Evolutionary conservation across 1,140 invertebrate species (phyloP), one percentile per base, ranked within the genome.

Genomic region (Tetraneura akinire): DNA sequence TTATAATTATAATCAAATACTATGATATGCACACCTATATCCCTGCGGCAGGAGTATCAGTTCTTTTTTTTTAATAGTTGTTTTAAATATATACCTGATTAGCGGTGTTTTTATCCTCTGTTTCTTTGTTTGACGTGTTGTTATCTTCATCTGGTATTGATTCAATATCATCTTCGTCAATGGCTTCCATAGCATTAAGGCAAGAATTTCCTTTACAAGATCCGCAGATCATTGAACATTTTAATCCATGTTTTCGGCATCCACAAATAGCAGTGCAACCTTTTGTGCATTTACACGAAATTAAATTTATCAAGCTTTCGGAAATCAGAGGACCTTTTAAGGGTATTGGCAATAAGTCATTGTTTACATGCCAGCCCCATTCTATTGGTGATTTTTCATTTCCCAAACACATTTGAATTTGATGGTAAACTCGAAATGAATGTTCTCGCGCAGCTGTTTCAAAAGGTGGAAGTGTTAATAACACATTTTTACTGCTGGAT

Each of bases 261-360:
- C 47, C 71, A 32, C 71, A 74, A 14, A 13, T 53, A n/a, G 29
- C n/a, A n/a, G 16, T 53, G 26, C 71, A 74, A 11, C 71, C 49
- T 18, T 55, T 74, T 47, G 13, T 74, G 26, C 49, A 74, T 10
- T 53, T 53, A 53, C 71, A 74, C 14, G 37, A 74, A 51, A 74
- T 53, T 23, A 53, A 23, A 53, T 74, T 53, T n/a, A 74, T 13
- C 3, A 74, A 26, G 4, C 8, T 55, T 32, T 71, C 68, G 42
- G 68, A 18, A 42, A 32, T 32, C 11, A 18, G 68, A 45, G 37
- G 21, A 23, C 16, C 11, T 71, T 14, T 51, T 42, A 32, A 14
- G 21, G 68, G 21, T 23, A 71, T 47, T 45, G 68, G 68, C 32
- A 71, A 47, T 29, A 23, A 14, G 21, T 23, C 14, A 45, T 3